A percentile compares a stretch with the other conserved stretches of the same genome.
Conservation (phyloP, 2,888 invertebrate genomes). For the Galeopsomyia nigrocyanea region DNA sequence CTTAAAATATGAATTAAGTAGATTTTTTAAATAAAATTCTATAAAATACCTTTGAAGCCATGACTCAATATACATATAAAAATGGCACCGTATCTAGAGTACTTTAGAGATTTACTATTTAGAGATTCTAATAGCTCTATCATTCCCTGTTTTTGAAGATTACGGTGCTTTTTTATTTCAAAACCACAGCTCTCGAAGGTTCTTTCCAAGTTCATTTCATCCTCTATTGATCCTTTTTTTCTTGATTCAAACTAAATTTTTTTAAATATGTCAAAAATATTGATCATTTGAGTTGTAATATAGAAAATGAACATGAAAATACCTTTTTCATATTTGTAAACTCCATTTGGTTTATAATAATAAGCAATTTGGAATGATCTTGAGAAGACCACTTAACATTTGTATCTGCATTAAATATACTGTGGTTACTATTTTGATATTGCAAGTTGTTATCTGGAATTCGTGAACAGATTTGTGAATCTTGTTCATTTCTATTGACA, state of each 20-base stretch:
- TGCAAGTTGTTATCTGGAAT: not conserved
- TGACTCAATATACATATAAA: slow-evolving; percentile 43
- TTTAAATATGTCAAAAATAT: not conserved
- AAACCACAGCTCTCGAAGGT: slow-evolving; percentile 38
- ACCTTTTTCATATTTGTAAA: slow-evolving; percentile 27
- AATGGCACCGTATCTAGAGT: slow-evolving; percentile 35
- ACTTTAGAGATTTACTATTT: slow-evolving; percentile 8
- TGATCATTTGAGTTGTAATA: not conserved
- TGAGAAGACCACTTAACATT: not conserved
- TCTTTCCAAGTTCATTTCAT: slow-evolving; percentile 27
- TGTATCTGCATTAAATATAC: slow-evolving; percentile 2
- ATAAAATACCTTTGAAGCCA: slow-evolving; percentile 37
- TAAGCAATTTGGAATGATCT: slow-evolving; percentile 26
- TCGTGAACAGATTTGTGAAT: not conserved
- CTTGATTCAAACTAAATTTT: slow-evolving; percentile 9
- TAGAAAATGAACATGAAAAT: not conserved
- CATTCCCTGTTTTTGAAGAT: slow-evolving; percentile 32
- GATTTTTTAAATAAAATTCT: not conserved
- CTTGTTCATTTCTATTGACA: not conserved
- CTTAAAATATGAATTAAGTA: slow-evolving; percentile 2
- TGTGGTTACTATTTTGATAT: not conserved
- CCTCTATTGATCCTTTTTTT: slow-evolving; percentile 32
- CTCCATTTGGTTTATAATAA: slow-evolving; percentile 40
- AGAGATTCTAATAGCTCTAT: slow-evolving; percentile 19
- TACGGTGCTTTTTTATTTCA: slow-evolving; percentile 10